Evolutionary conservation across 2,113 vertebrate species (phyloP), one percentile per base, ranked within the genome.

Genomic region (Zosterops borbonicus): DNA sequence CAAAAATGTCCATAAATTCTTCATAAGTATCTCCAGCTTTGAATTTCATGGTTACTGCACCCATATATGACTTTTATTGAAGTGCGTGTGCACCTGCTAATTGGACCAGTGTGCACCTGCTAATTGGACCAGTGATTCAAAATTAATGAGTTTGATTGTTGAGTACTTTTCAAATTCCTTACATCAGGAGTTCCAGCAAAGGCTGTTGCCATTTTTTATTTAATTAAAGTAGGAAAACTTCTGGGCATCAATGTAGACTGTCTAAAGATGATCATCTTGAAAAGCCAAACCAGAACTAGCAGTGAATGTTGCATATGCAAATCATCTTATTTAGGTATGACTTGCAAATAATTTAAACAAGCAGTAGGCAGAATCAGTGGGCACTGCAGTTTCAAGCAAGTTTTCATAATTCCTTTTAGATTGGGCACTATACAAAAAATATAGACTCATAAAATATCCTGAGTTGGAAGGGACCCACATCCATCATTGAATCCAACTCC

Each of bases 31-130:
- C 33, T 50, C 50, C 70, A 65, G 46, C 25, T 91, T 92, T 91
- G 49, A 84, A 94, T 95, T 92, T 82, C 91, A 92, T 84, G 89
- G 89, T 96, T 75, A 96, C 73, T 75, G 49, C n/a, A 82, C 24
- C 49, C 65, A 87, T 87, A 78, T 68, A 71, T 0, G 3, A 55
- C 31, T 71, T 92, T 92, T 64, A 27, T 42, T 69, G 83, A 90
- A 84, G 44, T 3, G 11, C 63, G 21, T 21, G 39, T 3, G 0
- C 44, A 81, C 52, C 60, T 90, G 59, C 42, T 87, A 80, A 88
- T 15, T 78, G 60, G 60, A 52, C 29, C 33, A 67, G 21, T 21
- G 39, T 3, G 0, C 44, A 81, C 52, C 56, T 90, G 59, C 42
- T 87, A 80, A 88, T 15, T 78, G 60, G 60, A 52, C 29, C 33